Conservation (phyloP, 1,140 invertebrate species). For the Helicoverpa zea region DNA sequence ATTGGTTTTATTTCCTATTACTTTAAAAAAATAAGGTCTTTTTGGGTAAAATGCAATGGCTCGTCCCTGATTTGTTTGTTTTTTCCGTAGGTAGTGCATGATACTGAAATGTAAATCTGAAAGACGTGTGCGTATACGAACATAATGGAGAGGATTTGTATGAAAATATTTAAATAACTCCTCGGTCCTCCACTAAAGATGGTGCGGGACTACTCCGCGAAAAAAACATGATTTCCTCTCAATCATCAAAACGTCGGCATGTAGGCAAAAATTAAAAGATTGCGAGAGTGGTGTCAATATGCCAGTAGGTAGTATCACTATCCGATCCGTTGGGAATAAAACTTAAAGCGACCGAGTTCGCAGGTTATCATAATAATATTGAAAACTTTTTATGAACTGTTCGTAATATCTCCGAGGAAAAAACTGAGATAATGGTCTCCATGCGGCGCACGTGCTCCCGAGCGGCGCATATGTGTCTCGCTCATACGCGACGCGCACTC, state of each 20-base stretch:
- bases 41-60: no score
- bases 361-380: background rate
- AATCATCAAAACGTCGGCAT: background rate
- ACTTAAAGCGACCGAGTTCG: background rate
- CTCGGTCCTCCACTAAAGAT: no score
- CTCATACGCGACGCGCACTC: background rate
- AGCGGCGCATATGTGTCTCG: background rate
- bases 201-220: no score
- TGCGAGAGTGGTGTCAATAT: background rate
- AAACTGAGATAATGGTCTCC: constrained; percentile 2
- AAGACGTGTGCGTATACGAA: no score
- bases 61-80: no score
- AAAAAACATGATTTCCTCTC: no score
- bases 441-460: background rate
- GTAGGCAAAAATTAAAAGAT: background rate
- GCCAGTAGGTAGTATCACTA: background rate
- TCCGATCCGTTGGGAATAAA: background rate
- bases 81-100: no score
- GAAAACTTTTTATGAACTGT: background rate
- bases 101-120: no score
- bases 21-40: no score
- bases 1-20: no score
- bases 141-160: no score
- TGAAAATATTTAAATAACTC: no score
- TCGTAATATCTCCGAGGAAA: background rate